These are phyloP conservation scores for Micrastur ruficollis DNA, from an alignment of 2,797 vertebrate genomes.

Conservation along the genomic window DNA sequence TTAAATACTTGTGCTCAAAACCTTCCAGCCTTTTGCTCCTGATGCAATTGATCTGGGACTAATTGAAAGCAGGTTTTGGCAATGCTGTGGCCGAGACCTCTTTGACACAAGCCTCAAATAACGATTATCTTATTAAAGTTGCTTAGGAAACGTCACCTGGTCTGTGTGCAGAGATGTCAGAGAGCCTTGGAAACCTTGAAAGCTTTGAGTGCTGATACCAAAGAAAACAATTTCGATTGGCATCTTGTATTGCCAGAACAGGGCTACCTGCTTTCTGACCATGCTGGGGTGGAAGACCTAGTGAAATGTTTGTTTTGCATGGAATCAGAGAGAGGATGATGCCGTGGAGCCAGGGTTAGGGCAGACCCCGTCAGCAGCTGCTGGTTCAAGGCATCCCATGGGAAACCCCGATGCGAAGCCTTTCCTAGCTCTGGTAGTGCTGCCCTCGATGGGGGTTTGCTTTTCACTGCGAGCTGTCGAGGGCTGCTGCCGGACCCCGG, in stretches of 20 bases:
- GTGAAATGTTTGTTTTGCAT: rapidly evolving
- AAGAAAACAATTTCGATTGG: background rate
- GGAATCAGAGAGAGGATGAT: background rate
- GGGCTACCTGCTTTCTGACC: background rate
- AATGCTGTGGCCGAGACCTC: background rate
- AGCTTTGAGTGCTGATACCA: background rate
- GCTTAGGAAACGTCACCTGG: background rate
- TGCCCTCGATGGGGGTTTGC: background rate
- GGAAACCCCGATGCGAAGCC: background rate
- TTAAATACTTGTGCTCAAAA: background rate
- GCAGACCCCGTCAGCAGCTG: background rate
- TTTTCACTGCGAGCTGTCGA: background rate
- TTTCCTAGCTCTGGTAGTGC: background rate
- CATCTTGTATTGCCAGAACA: background rate
- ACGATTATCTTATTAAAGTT: background rate
- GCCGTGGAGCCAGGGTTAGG: background rate
- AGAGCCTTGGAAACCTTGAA: background rate
- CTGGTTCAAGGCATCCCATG: rapidly evolving
- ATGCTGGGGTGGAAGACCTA: background rate
- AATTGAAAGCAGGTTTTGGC: constrained; percentile 10
- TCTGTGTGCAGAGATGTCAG: background rate
- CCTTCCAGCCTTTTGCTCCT: background rate
- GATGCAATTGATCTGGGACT: background rate
- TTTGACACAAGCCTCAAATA: background rate
- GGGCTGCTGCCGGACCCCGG: background rate